phyloP scores from a whole-genome alignment of 1,140 invertebrate species.

The Camponotus pennsylvanicus region DNA sequence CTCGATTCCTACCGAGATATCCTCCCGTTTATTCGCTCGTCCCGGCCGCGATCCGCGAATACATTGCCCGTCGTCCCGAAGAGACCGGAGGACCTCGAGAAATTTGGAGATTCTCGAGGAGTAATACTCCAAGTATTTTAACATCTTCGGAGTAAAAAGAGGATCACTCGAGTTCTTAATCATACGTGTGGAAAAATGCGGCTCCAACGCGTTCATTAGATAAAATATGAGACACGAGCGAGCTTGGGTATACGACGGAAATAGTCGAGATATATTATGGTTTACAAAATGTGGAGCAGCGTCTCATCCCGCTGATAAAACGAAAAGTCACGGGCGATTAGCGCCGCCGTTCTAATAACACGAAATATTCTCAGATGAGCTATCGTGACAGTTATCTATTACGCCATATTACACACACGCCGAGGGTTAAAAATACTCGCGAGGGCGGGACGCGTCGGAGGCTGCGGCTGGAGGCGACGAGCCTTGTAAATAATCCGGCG shows the following conservation, averaged over 20 bases:
- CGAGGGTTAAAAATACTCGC: slow-evolving; percentile 43
- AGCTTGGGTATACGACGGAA: slow-evolving; percentile 40
- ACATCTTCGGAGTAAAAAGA: neutral
- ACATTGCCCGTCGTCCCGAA: slow-evolving; percentile 11
- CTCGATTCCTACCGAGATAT: slow-evolving; percentile 58
- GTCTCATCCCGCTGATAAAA: slow-evolving; percentile 38
- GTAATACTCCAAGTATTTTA: neutral
- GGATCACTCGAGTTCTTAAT: neutral
- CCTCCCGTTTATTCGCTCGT: slow-evolving; percentile 8
- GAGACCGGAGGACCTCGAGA: slow-evolving; percentile 4
- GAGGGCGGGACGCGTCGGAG: slow-evolving; percentile 14
- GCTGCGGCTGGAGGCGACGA: slow-evolving; percentile 22
- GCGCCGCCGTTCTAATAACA: slow-evolving; percentile 58
- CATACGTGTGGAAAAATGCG: neutral
- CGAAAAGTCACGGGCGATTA: slow-evolving; percentile 56
- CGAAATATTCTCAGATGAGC: slow-evolving; percentile 54
- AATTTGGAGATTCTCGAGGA: slow-evolving; percentile 9
- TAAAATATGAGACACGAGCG: slow-evolving; percentile 24
- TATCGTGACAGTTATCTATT: slow-evolving; percentile 63
- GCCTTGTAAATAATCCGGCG: slow-evolving; percentile 46
- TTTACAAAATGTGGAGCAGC: slow-evolving; percentile 17
- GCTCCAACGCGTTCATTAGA: neutral
- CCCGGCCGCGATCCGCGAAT: slow-evolving; percentile 27
- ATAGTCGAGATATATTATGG: slow-evolving; percentile 46
- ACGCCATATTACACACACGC: slow-evolving; percentile 53